These are phyloP conservation scores for Coelopa frigida DNA, from an alignment of 1,140 invertebrate species.

Conservation along the genomic window DNA sequence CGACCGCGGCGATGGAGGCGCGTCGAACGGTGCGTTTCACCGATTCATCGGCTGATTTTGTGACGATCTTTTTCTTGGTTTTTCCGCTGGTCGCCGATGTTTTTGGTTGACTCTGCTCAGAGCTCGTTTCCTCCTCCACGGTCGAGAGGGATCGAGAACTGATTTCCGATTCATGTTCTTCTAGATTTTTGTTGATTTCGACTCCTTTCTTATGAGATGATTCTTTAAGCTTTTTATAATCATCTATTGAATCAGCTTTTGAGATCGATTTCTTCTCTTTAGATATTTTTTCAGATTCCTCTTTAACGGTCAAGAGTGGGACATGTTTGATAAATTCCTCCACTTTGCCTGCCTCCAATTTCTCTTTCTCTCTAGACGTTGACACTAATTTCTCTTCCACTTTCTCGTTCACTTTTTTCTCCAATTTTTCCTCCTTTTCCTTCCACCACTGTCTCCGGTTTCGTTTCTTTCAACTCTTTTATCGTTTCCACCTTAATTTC, in stretches of 20 bases:
- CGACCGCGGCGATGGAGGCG: slow-evolving; percentile 36
- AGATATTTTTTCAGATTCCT: not conserved
- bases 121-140: not conserved
- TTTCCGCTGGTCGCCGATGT: not conserved
- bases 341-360: not conserved
- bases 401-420: not conserved
- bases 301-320: not conserved
- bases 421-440: too few relatives aligned
- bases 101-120: not conserved
- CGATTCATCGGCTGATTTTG: slow-evolving; percentile 18
- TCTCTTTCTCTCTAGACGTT: not conserved
- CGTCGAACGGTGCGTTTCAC: slow-evolving; percentile 27
- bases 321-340: not conserved
- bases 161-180: not conserved
- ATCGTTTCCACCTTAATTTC: not conserved
- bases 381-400: not conserved
- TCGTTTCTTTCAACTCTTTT: not conserved
- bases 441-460: too few relatives aligned
- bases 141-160: not conserved
- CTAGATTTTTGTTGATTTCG: too few relatives aligned
- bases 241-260: too few relatives aligned
- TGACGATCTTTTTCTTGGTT: not conserved
- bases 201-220: too few relatives aligned
- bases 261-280: not conserved
- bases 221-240: too few relatives aligned